Conservation (phyloP, 2,797 vertebrate genomes). For the Hephaestus fuliginosus region DNA sequence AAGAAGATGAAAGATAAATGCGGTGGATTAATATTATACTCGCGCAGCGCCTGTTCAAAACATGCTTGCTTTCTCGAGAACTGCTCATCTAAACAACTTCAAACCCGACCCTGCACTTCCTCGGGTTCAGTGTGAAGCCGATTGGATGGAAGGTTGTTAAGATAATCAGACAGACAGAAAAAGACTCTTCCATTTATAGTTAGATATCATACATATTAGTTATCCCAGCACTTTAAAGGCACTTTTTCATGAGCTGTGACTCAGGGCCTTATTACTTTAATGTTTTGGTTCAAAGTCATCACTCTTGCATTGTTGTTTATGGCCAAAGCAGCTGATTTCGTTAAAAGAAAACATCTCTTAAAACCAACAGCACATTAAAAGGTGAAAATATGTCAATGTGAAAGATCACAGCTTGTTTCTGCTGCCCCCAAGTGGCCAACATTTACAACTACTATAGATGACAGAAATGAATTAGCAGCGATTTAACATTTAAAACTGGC, state of each 20-base stretch:
- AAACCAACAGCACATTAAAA: not conserved
- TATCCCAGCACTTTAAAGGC: not conserved
- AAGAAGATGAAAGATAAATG: slow-evolving; percentile 52
- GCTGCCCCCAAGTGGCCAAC: not conserved
- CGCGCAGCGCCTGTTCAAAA: too few relatives aligned
- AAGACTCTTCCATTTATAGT: too few relatives aligned
- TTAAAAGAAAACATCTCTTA: too few relatives aligned
- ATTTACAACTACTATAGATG: not conserved
- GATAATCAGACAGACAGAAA: too few relatives aligned
- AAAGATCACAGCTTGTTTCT: not conserved
- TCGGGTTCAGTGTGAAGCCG: too few relatives aligned
- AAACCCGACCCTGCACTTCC: too few relatives aligned
- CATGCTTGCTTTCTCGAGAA: too few relatives aligned
- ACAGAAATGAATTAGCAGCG: not conserved
- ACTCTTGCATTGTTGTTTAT: not conserved
- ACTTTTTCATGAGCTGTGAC: not conserved
- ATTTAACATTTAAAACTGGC: not conserved
- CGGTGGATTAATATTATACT: slow-evolving; percentile 16
- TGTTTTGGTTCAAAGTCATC: slow-evolving; percentile 19
- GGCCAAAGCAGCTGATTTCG: not conserved
- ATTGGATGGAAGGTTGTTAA: too few relatives aligned
- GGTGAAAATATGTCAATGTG: not conserved
- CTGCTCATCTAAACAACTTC: too few relatives aligned
- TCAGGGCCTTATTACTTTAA: not conserved
- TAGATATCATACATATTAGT: not conserved